These are phyloP conservation scores for Catharus minimus DNA, from an alignment of 2,113 vertebrate species.

Conservation along the genomic window DNA sequence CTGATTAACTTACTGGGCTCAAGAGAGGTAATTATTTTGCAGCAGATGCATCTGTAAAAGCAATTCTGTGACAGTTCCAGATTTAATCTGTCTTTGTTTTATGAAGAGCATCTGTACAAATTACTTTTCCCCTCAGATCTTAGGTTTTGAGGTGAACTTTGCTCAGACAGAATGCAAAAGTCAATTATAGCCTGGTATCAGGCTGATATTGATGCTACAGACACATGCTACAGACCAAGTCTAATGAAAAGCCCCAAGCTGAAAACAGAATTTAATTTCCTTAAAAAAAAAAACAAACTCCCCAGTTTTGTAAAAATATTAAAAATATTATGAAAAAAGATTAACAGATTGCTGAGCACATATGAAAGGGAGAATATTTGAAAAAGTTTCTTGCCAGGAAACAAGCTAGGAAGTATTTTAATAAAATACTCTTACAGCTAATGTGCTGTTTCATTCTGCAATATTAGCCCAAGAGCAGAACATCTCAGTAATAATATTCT, in stretches of 20 bases:
- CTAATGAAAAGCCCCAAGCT: constrained; percentile 49
- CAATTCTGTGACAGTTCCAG: constrained; percentile 35
- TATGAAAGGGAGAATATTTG: constrained; percentile 35
- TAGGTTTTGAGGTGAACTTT: constrained; percentile 55
- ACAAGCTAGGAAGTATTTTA: constrained; percentile 13
- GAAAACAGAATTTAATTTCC: constrained; percentile 75
- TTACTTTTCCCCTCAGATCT: constrained; percentile 50
- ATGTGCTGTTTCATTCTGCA: constrained; percentile 37
- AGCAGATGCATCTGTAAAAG: constrained; percentile 52
- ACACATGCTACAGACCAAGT: not conserved
- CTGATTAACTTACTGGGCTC: constrained; percentile 49
- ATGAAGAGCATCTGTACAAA: constrained; percentile 68
- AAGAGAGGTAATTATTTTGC: constrained; percentile 67
- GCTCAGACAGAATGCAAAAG: constrained; percentile 46
- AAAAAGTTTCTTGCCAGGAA: not conserved
- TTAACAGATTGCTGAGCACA: constrained; percentile 61
- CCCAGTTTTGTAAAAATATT: constrained; percentile 44
- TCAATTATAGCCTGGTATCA: constrained; percentile 62
- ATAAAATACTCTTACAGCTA: constrained; percentile 20
- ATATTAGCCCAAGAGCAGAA: not conserved
- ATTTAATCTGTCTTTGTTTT: constrained; percentile 68
- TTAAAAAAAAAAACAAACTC: not conserved
- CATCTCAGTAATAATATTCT: not conserved
- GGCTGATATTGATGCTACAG: not conserved
- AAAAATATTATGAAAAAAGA: constrained; percentile 24